These are phyloP conservation scores for Cydia fagiglandana DNA, from an alignment of 1,140 invertebrate genomes.

Conservation along the genomic window DNA sequence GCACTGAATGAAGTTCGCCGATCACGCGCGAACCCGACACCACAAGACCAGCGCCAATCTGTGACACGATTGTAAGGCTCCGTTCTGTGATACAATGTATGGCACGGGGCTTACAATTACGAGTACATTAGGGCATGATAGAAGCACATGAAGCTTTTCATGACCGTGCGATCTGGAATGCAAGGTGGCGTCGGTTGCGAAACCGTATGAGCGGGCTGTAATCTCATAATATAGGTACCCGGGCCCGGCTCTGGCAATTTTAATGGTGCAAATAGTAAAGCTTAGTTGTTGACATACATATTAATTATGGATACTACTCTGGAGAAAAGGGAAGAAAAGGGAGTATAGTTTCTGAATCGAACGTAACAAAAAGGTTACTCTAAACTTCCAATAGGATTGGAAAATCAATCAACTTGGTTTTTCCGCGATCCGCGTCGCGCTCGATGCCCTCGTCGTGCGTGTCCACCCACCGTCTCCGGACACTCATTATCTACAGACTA, in stretches of 20 bases:
- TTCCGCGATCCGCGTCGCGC: no score
- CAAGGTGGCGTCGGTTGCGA: background rate
- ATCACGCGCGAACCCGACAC: conserved; percentile 5
- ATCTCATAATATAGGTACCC: background rate
- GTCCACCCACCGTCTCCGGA: no score
- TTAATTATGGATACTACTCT: no score
- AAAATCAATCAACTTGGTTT: no score
- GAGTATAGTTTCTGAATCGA: no score
- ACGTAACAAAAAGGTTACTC: no score
- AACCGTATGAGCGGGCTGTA: background rate
- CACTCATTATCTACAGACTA: no score
- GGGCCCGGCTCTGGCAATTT: background rate
- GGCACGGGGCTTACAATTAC: background rate
- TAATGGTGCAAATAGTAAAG: background rate
- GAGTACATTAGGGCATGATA: conserved; percentile 3
- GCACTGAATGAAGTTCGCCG: background rate
- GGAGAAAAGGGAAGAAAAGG: no score
- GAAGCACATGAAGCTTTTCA: background rate
- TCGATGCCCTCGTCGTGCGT: no score
- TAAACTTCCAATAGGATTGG: no score
- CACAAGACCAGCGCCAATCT: background rate
- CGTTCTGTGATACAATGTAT: background rate
- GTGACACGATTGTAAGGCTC: background rate
- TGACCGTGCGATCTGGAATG: conserved; percentile 3
- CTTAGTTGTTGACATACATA: background rate